Base-by-base conservation (phyloP, 2,113 vertebrate genomes). In the Nesoenas mayeri region DNA sequence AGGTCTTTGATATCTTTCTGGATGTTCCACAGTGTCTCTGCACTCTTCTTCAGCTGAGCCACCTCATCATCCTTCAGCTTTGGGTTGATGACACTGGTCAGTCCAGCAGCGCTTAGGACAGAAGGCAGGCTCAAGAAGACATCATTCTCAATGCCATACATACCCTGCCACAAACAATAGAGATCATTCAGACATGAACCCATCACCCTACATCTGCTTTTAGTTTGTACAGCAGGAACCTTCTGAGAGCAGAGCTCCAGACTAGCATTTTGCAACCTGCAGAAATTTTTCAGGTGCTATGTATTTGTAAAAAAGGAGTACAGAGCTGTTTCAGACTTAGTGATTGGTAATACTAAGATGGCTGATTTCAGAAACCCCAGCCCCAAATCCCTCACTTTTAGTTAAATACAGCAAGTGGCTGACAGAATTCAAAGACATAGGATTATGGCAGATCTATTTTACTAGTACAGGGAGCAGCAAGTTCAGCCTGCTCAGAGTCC, bases 111-210 rank as follows among this genome's bases (percentile, higher is more conserved):
- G 92, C 98, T 98, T 77, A 99, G 97, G 58, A 99, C 97, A 54
- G 98, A 98, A 4, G 99, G 99, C 67, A 99, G 98, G 84, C 99
- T 99, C 96, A 99, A 96, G 98, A 99, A 99, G 89, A 99, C 99
- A 50, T 99, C 98, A 0, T 99, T 98, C 8, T 97, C 62, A n/a
- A 99, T 99, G 29, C 99, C 99, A 6, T 98, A 99, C 98, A 98
- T 99, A 38, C 98, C 98, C 99, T 99, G 95, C 47, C 88, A 84
- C 42, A 88, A 88, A 57, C 28, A 92, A 22, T 34, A 78, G 31
- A 73, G 11, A 61, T 85, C 22, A 73, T 20, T 89, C 25, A 69
- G 44, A 56, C 18, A 75, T 6, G 5, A 72, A 10, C 8, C 48
- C 54, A 44, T 26, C 24, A 72, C 12, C 18, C 16, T 8, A 9